Conservation (phyloP, 2,113 vertebrate genomes). For the Embiotoca jacksoni region DNA sequence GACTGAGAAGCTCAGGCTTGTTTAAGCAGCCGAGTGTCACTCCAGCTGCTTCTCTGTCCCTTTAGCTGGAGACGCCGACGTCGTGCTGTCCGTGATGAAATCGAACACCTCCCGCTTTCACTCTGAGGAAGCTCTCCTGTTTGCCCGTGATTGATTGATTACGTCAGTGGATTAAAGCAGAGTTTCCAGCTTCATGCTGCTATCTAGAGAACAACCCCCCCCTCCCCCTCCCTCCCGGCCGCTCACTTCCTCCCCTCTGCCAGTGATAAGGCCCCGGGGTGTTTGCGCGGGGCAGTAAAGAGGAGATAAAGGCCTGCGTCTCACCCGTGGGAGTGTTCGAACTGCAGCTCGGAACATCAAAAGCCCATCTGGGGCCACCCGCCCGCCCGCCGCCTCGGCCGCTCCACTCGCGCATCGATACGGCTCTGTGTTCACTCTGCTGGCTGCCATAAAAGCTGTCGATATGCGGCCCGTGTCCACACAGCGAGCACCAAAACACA, state of each 20-base stretch:
- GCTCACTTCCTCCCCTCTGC: neutral
- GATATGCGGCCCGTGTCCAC: slow-evolving; percentile 15
- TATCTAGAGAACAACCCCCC: neutral
- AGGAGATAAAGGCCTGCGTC: slow-evolving; percentile 55
- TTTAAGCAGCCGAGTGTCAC: slow-evolving; percentile 19
- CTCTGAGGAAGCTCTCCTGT: slow-evolving; percentile 55
- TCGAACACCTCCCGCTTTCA: slow-evolving; percentile 21
- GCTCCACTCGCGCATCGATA: slow-evolving; percentile 39
- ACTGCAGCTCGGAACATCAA: slow-evolving; percentile 35
- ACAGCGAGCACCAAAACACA: neutral
- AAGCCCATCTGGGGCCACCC: slow-evolving; percentile 44
- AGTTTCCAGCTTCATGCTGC: slow-evolving; percentile 27
- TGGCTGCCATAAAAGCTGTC: slow-evolving; percentile 56
- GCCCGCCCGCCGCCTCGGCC: slow-evolving; percentile 21
- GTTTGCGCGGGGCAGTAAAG: slow-evolving; percentile 73
- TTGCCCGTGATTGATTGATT: slow-evolving; percentile 61
- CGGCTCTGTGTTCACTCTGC: slow-evolving; percentile 18
- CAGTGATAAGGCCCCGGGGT: slow-evolving; percentile 46
- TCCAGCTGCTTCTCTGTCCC: slow-evolving; percentile 21
- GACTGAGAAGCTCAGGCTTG: slow-evolving; percentile 16
- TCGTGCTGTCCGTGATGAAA: neutral
- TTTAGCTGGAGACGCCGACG: slow-evolving; percentile 38
- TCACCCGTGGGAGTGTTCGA: slow-evolving; percentile 19
- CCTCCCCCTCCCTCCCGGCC: neutral
- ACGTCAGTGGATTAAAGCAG: slow-evolving; percentile 16